Evolutionary conservation across 2,888 invertebrate genomes (phyloP).

Genomic region (Chaetoderma sp.): DNA sequence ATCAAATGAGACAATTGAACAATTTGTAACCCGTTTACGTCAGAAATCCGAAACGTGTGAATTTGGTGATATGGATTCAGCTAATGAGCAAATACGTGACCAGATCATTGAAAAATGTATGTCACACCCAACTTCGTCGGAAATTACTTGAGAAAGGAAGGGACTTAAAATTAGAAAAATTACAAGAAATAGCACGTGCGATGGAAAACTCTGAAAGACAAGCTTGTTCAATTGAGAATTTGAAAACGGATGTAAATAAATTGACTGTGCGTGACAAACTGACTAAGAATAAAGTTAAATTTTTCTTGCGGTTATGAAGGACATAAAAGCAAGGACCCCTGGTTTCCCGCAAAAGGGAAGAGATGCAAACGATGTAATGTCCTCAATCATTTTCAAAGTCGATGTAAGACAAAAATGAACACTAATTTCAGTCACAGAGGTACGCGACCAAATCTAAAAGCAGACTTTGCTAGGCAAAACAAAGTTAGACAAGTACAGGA

Average conservation of each 20-base stretch:
- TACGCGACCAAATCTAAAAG: too few relatives aligned
- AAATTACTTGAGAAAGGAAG: conserved; percentile 27
- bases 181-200: conserved; percentile 24
- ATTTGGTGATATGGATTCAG: conserved; percentile 23
- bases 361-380: conserved; percentile 14
- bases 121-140: conserved; percentile 11
- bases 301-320: conserved; percentile 14
- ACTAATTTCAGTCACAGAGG: not conserved
- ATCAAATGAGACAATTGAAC: conserved; percentile 25
- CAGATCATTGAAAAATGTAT: conserved; percentile 35
- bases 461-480: not conserved
- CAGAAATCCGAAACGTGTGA: conserved; percentile 29
- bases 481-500: not conserved
- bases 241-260: not conserved
- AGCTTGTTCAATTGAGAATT: not conserved
- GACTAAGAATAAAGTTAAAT: not conserved
- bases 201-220: not conserved
- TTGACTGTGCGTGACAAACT: not conserved
- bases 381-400: conserved; percentile 11
- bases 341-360: conserved; percentile 9
- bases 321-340: conserved; percentile 12
- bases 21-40: conserved; percentile 25
- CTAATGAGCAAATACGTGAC: conserved; percentile 27
- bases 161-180: conserved; percentile 17
- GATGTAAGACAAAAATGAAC: conserved; percentile 6